Evolutionary conservation across 2,888 invertebrate genomes (phyloP), one percentile per base, ranked within the genome.

Genomic region (Lithophane leautieri): DNA sequence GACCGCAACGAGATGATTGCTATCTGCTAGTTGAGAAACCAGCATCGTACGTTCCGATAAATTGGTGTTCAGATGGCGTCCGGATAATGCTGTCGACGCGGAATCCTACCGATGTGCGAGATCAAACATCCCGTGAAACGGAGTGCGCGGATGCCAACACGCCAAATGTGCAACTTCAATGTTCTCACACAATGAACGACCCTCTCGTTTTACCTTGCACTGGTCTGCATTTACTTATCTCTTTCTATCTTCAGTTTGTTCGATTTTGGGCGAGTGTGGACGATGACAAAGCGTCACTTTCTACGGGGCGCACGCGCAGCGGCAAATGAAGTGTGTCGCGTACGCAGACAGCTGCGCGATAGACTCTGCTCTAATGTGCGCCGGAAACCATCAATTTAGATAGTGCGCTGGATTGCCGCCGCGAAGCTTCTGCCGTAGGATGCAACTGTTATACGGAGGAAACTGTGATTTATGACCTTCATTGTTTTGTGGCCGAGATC

Each of bases 361-460:
- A 94, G 93, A 93, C 91, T 91, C 89, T 89, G 91, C 90, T 93
- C 94, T 94, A 95, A 95, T 94, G 94, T 93, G 90, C 95, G 90
- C 95, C 96, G 96, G 96, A 96, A 96, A 94, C 94, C 93, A 96
- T 96, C 95, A 96, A 96, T 96, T 96, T 91, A 95, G 95, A 95
- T 95, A 95, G 95, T 94, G 94, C 93, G 93, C 92, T 91, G 94
- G 94, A 95, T 96, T 93, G 95, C 94, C 93, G 91, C 94, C 93
- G 93, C 94, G 93, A 93, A 94, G 94, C 94, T 94, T 90, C 93
- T 92, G 92, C 91, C 90, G 94, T 94, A 94, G 96, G 96, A 96
- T 94, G 95, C 93, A 91, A 93, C 95, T 93, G 94, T 95, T 95
- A 93, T 89, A 92, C 90, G 91, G 92, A 95, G 96, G 96, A 96